Conservation (phyloP, 2,113 vertebrate genomes). For the Rutilus rutilus region DNA sequence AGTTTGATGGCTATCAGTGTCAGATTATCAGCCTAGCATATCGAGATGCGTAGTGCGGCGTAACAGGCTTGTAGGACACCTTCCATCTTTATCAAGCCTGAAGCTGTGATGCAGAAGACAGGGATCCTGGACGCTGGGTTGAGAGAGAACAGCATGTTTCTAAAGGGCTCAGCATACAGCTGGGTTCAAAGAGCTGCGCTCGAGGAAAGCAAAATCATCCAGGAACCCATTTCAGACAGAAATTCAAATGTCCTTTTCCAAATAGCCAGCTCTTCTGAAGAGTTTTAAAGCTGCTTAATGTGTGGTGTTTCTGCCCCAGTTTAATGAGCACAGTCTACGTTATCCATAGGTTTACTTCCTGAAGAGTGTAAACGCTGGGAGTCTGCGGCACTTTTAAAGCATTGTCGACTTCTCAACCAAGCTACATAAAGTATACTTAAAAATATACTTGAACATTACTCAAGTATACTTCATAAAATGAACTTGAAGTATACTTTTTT, state of each 20-base stretch:
- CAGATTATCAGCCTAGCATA: slow-evolving; percentile 70
- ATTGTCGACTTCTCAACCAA: neutral
- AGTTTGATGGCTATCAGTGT: slow-evolving; percentile 73
- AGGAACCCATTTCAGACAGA: neutral
- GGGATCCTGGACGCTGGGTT: neutral
- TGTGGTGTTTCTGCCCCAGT: neutral
- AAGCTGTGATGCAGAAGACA: slow-evolving; percentile 62
- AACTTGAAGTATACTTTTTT: too few species aligned
- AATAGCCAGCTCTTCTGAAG: neutral
- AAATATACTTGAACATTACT: too few species aligned
- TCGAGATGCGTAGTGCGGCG: slow-evolving; percentile 65
- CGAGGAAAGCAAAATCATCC: neutral
- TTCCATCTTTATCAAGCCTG: slow-evolving; percentile 75
- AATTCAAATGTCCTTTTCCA: neutral
- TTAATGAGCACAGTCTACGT: neutral
- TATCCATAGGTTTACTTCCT: neutral
- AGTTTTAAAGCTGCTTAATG: neutral
- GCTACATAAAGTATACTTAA: too few species aligned
- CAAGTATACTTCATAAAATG: too few species aligned
- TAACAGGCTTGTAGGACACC: slow-evolving; percentile 67
- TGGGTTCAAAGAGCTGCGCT: neutral
- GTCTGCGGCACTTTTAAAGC: neutral
- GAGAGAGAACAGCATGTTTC: neutral
- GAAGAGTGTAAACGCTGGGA: neutral
- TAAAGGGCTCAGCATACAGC: slow-evolving; percentile 53